Percentiles rank a stretch among this genome's conserved stretches.
Conservation (phyloP, 2,888 invertebrate species). For the Metacarcinus magister region DNA sequence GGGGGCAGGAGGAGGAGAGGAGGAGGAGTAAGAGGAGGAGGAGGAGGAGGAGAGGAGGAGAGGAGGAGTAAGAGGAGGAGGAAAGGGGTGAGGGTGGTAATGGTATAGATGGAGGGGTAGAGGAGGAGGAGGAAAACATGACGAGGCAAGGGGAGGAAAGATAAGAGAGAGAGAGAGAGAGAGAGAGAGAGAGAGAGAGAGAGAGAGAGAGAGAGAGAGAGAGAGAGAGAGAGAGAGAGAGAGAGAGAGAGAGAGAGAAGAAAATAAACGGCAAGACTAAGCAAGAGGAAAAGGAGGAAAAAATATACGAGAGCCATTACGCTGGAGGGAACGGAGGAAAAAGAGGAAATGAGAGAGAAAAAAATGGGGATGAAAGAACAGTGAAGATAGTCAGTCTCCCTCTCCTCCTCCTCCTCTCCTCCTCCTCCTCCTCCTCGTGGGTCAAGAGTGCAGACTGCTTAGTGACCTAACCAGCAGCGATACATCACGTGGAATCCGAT, state of each 20-base stretch:
- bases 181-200: background rate
- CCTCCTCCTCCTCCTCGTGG: background rate
- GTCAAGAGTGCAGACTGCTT: background rate
- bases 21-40: background rate
- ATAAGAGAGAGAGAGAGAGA: background rate
- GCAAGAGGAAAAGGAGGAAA: background rate
- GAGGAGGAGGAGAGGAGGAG: too few relatives aligned
- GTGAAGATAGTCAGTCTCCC: background rate
- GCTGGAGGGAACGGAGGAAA: background rate
- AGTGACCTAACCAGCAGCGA: background rate
- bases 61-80: too few relatives aligned
- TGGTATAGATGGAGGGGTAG: too few relatives aligned
- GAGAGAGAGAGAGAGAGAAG: background rate
- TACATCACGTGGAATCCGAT: background rate
- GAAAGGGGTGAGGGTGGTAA: too few relatives aligned
- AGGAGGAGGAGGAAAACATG: too few relatives aligned
- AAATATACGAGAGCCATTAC: too few relatives aligned
- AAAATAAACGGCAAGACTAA: background rate
- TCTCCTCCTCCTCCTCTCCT: background rate
- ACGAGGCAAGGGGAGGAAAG: background rate
- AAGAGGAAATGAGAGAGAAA: background rate
- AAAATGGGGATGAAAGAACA: background rate
- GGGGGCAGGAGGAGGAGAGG: background rate
- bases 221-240: conserved; percentile 18
- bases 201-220: background rate